Base-by-base conservation (phyloP, 53 echinoderm and acorn worm genomes). In the Antedon mediterranea region DNA sequence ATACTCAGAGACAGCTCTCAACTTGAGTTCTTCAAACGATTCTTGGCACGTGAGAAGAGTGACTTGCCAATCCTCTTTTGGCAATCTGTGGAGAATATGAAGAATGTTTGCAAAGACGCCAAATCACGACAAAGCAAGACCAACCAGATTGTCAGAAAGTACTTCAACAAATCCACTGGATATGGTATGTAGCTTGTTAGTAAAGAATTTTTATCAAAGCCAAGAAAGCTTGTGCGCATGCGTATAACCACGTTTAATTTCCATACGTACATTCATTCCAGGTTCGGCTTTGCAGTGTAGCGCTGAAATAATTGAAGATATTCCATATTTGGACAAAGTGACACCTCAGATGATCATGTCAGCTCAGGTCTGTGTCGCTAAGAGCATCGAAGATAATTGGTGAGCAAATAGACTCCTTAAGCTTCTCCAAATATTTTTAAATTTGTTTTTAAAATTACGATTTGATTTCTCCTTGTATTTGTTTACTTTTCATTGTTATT, bases 321-420 rank as follows among this genome's bases (percentile, higher is more conserved):
- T 98, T 31, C 93, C 98, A 2, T 81, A 75, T 26, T 78, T 98
- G 86, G 92, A 93, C 44, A 98, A 98, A 30, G 93, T 98, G n/a
- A 98, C 98, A 6, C 98, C 98, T 7, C 93, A 88, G 34, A 98
- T 98, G 98, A 27, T 98, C 71, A 72, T 98, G 78, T 98, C 98
- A 5, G 98, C 93, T 31, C 98, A 97, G 78, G 93, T 87, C 20
- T 98, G 98, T 71, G 98, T 98, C 0, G 88, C 90, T 28, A 88
- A 86, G 78, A 98, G 86, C 80, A 84, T 98, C 83, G 93, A 93
- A 71, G 93, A 93, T 75, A 79, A 71, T 34, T 98, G 93, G 98
- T 98, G 81, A 79, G 82, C 4, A n/a, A n/a, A n/a, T n/a, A n/a
- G n/a, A n/a, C n/a, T n/a, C 5, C 41, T 41, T 41, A 41, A 13